Base-by-base conservation (phyloP, 2,888 invertebrate species). In the Mantis religiosa region DNA sequence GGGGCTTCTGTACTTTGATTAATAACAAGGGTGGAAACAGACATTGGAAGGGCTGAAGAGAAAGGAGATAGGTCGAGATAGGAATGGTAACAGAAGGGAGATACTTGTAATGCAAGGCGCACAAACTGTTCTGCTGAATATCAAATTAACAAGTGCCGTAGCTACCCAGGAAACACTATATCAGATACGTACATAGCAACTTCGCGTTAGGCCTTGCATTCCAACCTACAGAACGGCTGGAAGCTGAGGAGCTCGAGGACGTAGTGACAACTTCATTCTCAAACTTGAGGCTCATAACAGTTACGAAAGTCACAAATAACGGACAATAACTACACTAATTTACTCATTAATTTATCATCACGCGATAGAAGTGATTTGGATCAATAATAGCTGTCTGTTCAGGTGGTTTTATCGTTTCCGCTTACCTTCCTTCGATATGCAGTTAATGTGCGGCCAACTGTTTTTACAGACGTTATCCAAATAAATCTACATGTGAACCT, bases 111-210 rank as follows among this genome's bases (percentile, higher is more conserved):
- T 86, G 86, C 86, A 86, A 86, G 81, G 86, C 86, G 81, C 81
- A 86, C 71, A 81, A 86, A 86, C 86, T 71, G 86, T 81, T 86
- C 86, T 85, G 88, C 82, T 89, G 90, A 90, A 90, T 90, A 90
- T 88, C 90, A 90, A 90, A 90, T 89, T 89, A 90, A 89, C 90
- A 87, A 89, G 47, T 85, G 41, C 41, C 54, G 20, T 14, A n/a
- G 84, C 84, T 47, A 28, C 41, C 54, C 41, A 47, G 85, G 85
- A 84, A 41, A 84, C 34, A 30, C 54, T 71, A 71, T 71, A 71
- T 20, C 54, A 71, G 20, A 71, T 71, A 85, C 85, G 71, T 84
- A 85, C 88, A 85, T 20, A 71, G 54, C 54, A 71, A 71, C 20
- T 71, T 71, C 20, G 54, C 25, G 54, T 25, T 71, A 71, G 54